Evolutionary conservation across 2,888 invertebrate species (phyloP).

Genomic region (Siphonodentalium dalli): DNA sequence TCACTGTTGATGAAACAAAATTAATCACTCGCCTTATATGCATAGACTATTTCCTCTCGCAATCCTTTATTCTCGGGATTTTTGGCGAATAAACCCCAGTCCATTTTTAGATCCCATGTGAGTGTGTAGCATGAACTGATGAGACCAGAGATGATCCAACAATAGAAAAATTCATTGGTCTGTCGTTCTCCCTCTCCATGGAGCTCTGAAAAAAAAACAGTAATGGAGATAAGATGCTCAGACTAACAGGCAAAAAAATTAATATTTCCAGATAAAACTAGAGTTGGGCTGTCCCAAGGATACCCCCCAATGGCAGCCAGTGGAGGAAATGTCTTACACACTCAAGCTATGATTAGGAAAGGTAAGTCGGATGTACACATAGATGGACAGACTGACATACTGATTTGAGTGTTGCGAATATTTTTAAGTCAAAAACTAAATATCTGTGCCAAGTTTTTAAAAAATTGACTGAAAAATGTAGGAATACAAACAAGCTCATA

Average conservation of each 20-base stretch:
- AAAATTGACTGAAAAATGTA: too few relatives aligned
- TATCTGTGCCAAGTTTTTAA: too few relatives aligned
- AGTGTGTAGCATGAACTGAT: slow-evolving; percentile 93
- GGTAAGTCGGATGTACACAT: too few relatives aligned
- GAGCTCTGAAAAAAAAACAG: slow-evolving; percentile 33
- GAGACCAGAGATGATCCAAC: slow-evolving; percentile 82
- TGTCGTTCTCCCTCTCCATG: slow-evolving; percentile 45
- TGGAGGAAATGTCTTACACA: too few relatives aligned
- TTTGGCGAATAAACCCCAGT: slow-evolving; percentile 95
- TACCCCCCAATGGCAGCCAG: too few relatives aligned
- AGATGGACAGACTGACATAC: too few relatives aligned
- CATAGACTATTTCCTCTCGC: slow-evolving; percentile 94
- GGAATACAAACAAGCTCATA: too few relatives aligned
- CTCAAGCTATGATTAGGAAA: too few relatives aligned
- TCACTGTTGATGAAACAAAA: too few relatives aligned
- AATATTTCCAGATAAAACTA: neutral
- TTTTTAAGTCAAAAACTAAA: too few relatives aligned
- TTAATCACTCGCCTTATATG: slow-evolving; percentile 77
- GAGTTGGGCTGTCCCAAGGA: too few relatives aligned
- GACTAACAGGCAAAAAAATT: neutral
- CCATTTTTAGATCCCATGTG: slow-evolving; percentile 98
- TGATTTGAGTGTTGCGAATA: too few relatives aligned
- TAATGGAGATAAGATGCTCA: neutral
- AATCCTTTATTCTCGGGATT: slow-evolving; percentile 85
- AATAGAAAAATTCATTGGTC: slow-evolving; percentile 64